phyloP scores from a whole-genome alignment of 2,797 vertebrate species.

The Anabacerthia variegaticeps region DNA sequence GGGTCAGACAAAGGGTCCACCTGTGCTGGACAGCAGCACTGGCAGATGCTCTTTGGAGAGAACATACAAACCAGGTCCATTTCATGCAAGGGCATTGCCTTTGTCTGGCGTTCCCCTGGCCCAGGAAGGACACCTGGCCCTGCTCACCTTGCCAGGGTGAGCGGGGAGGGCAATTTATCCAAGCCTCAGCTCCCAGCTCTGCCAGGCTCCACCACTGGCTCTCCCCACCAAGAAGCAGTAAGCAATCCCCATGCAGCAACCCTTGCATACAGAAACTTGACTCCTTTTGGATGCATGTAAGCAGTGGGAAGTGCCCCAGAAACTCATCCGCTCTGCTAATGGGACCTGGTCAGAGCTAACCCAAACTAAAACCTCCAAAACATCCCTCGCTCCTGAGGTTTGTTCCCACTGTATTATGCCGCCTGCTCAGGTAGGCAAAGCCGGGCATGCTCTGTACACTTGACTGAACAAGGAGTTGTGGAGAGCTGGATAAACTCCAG shows the following conservation, averaged over 20 bases:
- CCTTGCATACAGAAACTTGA: accelerated
- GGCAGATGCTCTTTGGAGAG: background rate
- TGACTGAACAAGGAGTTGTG: background rate
- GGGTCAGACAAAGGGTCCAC: accelerated
- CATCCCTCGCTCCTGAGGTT: accelerated
- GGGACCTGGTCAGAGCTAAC: background rate
- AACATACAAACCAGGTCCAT: background rate
- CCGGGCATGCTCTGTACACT: background rate
- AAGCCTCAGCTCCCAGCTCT: background rate
- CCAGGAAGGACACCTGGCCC: background rate
- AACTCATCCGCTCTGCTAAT: accelerated
- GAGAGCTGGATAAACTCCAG: background rate
- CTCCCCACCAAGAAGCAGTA: background rate
- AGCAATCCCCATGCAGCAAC: background rate
- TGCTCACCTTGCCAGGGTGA: background rate
- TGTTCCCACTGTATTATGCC: background rate
- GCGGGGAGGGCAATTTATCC: accelerated
- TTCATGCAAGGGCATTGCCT: background rate
- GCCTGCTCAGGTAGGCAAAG: background rate
- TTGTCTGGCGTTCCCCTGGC: background rate
- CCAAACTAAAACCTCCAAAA: background rate
- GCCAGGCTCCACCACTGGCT: background rate
- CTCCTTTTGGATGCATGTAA: background rate
- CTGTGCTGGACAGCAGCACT: background rate
- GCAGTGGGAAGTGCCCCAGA: background rate